Evolutionary conservation across 2,113 vertebrate species (phyloP), one percentile per base, ranked within the genome.

Genomic region (Megaceryle maxima): DNA sequence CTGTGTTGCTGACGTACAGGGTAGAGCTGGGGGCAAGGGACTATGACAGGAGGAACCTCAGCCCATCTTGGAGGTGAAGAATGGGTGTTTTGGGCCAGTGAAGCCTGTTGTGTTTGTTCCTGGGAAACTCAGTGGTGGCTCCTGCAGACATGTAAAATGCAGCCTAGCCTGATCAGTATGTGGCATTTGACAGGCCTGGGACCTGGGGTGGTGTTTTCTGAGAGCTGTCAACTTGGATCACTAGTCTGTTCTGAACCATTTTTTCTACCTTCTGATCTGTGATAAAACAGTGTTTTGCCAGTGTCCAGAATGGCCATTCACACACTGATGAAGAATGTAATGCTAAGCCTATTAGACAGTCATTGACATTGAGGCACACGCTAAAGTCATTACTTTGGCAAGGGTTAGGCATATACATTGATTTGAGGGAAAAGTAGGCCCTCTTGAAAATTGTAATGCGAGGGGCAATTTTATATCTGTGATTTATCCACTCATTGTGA

Each of bases 1-100:
- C 46, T 59, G 6, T n/a, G 90, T 75, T 94, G 62, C 13, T 3
- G 1, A 37, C 16, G 7, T 75, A 33, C 5, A 0, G 12, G 31
- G 6, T 24, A 37, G 53, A 76, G 43, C 26, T 76, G 37, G n/a
- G 29, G 3, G 6, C 69, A 35, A 51, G 64, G 17, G 13, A 17
- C 33, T 78, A 20, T 24, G 5, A 4, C 1, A 44, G 33, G 29
- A 56, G 35, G 37, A 79, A 9, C 12, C 8, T 55, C 35, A 41
- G 70, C 9, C 48, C 28, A 33, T 25, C 19, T 15, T 39, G 39
- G n/a, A 64, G 13, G 7, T 12, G 29, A 5, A 10, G 11, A 90
- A 17, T 2, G 4, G 55, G 29, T 0, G 2, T 26, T 83, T 56
- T 1, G 2, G 62, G 33, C 10, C 22, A 39, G 35, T 0, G 1